Conservation (phyloP, 2,113 vertebrate genomes). For the Eudyptes chrysolophus region DNA sequence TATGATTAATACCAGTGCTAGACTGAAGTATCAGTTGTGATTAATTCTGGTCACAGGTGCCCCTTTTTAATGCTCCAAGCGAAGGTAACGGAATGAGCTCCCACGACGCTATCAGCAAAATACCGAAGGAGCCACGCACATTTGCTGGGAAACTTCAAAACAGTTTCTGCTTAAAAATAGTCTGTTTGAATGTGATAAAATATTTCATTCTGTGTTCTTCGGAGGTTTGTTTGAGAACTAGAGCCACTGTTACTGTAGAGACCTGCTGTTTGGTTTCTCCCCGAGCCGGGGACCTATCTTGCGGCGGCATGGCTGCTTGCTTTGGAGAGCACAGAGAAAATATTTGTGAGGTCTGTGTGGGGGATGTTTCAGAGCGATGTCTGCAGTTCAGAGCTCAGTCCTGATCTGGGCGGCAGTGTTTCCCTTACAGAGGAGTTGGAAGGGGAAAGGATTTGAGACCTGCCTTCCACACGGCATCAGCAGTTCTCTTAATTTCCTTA, state of each 20-base stretch:
- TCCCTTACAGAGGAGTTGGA: neutral
- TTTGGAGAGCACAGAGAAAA: neutral
- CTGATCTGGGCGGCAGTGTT: neutral
- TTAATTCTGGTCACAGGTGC: conserved; percentile 22
- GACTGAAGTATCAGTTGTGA: neutral
- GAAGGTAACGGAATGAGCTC: neutral
- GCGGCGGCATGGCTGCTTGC: neutral
- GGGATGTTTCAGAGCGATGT: neutral
- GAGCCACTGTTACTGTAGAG: neutral
- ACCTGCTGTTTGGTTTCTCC: neutral
- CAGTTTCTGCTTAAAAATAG: conserved; percentile 35
- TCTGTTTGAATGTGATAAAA: neutral
- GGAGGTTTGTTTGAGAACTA: neutral
- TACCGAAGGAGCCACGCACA: neutral
- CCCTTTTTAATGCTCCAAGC: neutral
- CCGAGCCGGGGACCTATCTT: neutral
- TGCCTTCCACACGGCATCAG: neutral
- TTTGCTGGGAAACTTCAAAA: conserved; percentile 23
- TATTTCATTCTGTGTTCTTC: neutral
- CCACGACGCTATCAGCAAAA: conserved; percentile 25
- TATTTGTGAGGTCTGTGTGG: neutral
- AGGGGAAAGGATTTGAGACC: neutral
- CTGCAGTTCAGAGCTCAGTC: neutral
- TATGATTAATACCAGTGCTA: neutral
- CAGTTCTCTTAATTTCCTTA: neutral